These are phyloP conservation scores for Halcyon senegalensis DNA, from an alignment of 2,113 vertebrate genomes.

Conservation along the genomic window DNA sequence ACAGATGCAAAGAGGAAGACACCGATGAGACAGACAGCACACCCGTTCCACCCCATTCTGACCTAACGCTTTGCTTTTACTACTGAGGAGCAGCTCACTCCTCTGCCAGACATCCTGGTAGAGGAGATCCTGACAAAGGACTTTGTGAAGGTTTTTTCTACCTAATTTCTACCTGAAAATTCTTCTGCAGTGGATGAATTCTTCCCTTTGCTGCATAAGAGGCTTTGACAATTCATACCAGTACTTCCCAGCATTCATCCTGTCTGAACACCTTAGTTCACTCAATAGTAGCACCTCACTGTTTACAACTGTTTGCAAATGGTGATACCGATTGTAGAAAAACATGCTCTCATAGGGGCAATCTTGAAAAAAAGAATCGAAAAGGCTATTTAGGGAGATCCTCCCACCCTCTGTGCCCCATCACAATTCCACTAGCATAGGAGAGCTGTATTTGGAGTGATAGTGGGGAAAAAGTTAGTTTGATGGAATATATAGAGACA, in stretches of 20 bases:
- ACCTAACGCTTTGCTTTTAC: not conserved
- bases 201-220: not conserved
- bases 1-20: not conserved
- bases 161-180: not conserved
- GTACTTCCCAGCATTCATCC: not conserved
- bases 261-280: not conserved
- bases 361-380: not conserved
- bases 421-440: not conserved
- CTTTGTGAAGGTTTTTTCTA: not conserved
- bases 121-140: not conserved
- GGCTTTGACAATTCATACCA: not conserved
- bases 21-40: not conserved
- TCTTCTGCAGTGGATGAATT: not conserved
- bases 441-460: not conserved
- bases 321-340: not conserved
- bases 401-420: too few species aligned
- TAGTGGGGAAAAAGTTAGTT: not conserved
- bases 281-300: not conserved
- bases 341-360: not conserved
- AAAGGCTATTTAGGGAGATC: not conserved
- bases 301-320: not conserved
- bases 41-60: not conserved
- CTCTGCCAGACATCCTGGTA: not conserved
- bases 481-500: not conserved
- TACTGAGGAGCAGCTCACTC: not conserved